Conservation (phyloP, 2,113 vertebrate genomes). For the Cettia cetti region DNA sequence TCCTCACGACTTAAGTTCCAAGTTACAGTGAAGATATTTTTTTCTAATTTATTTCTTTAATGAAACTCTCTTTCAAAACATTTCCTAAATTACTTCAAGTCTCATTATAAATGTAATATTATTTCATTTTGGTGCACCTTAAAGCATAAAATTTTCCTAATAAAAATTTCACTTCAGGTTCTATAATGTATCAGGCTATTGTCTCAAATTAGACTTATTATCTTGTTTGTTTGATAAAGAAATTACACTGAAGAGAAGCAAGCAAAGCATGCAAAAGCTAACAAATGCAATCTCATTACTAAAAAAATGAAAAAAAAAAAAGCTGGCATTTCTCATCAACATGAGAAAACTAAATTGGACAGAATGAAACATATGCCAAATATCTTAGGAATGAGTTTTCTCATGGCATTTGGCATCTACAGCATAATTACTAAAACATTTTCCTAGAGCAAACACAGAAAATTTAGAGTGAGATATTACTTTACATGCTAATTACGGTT, state of each 20-base stretch:
- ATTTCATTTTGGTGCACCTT: not conserved
- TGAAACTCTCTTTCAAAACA: not conserved
- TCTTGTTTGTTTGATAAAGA: not conserved
- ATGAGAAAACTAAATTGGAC: not conserved
- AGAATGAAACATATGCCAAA: slow-evolving; percentile 26
- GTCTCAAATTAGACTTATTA: not conserved
- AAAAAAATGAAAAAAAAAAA: not conserved
- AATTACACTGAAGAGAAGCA: not conserved
- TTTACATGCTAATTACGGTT: not conserved
- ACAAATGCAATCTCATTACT: not conserved
- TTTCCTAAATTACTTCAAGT: not conserved
- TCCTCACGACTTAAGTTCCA: not conserved
- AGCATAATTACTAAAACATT: not conserved
- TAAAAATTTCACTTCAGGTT: not conserved
- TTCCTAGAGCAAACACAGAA: not conserved
- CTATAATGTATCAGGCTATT: not conserved
- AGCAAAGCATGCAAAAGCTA: not conserved
- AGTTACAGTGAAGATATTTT: not conserved
- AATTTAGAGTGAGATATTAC: not conserved
- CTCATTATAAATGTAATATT: not conserved
- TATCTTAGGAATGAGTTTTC: not conserved
- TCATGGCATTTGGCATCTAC: not conserved
- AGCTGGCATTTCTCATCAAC: not conserved
- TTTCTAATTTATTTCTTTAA: not conserved
- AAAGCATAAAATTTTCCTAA: not conserved